A percentile compares a stretch with the other conserved stretches of the same genome.
phyloP scores from a whole-genome alignment of 2,113 vertebrate genomes.

The Sitta europaea region DNA sequence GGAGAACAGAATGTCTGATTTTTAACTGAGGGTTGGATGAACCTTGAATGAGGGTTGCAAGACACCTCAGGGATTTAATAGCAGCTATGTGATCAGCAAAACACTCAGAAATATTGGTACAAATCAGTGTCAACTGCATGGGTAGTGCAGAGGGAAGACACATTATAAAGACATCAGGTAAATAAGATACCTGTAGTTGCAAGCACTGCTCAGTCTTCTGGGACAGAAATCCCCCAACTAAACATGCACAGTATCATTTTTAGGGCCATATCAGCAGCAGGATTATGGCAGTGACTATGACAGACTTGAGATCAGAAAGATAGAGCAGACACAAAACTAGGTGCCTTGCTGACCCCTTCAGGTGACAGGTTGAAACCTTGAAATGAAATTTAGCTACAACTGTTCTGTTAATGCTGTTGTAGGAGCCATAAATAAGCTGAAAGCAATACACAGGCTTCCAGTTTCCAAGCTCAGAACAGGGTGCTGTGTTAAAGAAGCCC shows the following conservation, averaged over 20 bases:
- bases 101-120: background rate
- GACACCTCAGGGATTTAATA: background rate
- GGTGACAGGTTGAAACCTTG: background rate
- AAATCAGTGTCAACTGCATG: background rate
- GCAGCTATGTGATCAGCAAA: background rate
- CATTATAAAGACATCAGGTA: background rate
- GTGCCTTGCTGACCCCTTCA: constrained; percentile 51
- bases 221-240: background rate
- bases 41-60: too few relatives aligned
- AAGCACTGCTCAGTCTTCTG: background rate
- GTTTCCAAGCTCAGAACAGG: background rate
- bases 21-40: background rate
- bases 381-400: background rate
- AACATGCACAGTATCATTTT: background rate
- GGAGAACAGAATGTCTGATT: background rate
- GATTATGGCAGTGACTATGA: background rate
- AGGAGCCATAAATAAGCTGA: background rate
- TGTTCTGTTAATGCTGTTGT: background rate
- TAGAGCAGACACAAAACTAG: background rate
- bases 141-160: background rate
- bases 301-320: background rate
- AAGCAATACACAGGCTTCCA: background rate
- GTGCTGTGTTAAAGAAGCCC: background rate
- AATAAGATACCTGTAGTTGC: background rate
- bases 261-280: background rate